Base-by-base conservation (phyloP, 2,888 invertebrate genomes). In the Metalampra italica region DNA sequence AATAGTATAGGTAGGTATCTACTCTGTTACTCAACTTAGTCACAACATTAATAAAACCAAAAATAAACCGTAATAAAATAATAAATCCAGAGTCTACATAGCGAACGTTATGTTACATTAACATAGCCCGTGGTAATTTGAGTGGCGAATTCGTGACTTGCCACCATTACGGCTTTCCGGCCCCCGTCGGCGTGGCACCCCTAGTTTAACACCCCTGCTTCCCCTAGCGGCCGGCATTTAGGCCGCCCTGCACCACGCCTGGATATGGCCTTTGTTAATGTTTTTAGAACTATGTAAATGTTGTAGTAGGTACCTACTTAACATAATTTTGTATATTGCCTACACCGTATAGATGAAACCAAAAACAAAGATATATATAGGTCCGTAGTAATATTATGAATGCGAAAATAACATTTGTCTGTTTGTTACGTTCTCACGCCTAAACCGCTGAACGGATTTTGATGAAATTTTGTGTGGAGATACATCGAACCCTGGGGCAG, bases 151-250 rank as follows among this genome's bases (percentile, higher is more conserved):
- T 80, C 88, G 88, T 88, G 88, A 82, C 86, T 80, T 52, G 67
- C 58, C 57, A 58, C 82, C 81, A 87, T 88, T 88, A 88, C 70
- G 72, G 57, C 68, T 72, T 78, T 83, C 83, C 84, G 71, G 60
- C 55, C 49, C 52, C 59, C 47, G 34, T n/a, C 45, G 13, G 30
- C 37, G 34, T 45, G 13, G 30, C 37, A 38, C 75, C 62, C 56
- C 46, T 56, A 54, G 50, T 56, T 49, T 58, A 57, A 59, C 59
- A 54, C 59, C 61, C 59, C 53, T 49, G 11, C 36, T 36, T 36
- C 36, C 52, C 54, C 57, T 55, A 61, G 65, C 70, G 67, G 60
- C 49, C 65, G 69, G 60, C 71, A 77, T 79, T 81, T 74, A 62
- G 71, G 73, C 65, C 64, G 63, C 68, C 60, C 34, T 34, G 11